Conservation (phyloP, 2,888 invertebrate genomes). For the Caenorhabditis sp. region DNA sequence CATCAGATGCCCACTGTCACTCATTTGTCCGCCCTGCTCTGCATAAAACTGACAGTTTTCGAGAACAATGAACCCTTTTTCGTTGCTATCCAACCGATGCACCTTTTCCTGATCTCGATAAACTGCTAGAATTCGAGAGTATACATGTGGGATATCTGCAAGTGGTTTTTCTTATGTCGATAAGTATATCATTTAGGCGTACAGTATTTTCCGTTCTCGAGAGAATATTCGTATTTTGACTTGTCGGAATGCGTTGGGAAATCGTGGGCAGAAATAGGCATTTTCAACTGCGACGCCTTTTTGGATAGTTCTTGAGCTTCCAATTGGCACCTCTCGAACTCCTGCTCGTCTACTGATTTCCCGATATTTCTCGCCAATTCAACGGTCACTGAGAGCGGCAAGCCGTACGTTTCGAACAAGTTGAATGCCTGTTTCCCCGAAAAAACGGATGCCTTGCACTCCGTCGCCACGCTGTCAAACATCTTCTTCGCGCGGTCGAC, state of each 20-base stretch:
- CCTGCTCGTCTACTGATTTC: conserved; percentile 54
- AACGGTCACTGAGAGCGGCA: conserved; percentile 60
- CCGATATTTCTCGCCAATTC: conserved; percentile 56
- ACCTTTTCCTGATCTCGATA: conserved; percentile 25
- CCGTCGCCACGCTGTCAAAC: conserved; percentile 32
- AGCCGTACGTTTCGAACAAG: conserved; percentile 60
- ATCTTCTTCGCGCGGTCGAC: conserved; percentile 54
- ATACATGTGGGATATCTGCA: conserved; percentile 25
- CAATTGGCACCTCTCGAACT: conserved; percentile 30
- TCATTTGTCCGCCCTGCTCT: conserved; percentile 48
- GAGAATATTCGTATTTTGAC: conserved; percentile 30
- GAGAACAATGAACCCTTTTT: conserved; percentile 41
- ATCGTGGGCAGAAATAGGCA: conserved; percentile 16
- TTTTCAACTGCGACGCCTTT: conserved; percentile 32
- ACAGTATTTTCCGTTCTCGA: conserved; percentile 28
- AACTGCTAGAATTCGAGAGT: conserved; percentile 24
- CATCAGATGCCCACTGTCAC: conserved; percentile 28
- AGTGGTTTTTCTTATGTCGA: background rate
- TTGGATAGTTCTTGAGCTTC: conserved; percentile 41
- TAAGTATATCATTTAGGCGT: background rate
- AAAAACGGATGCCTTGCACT: conserved; percentile 2
- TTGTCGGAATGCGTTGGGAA: conserved; percentile 42
- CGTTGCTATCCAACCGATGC: conserved; percentile 4
- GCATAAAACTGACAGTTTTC: conserved; percentile 61
- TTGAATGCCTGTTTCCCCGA: conserved; percentile 55